These are phyloP conservation scores for Varanus komodoensis DNA, from an alignment of 2,113 vertebrate genomes.

Conservation along the genomic window DNA sequence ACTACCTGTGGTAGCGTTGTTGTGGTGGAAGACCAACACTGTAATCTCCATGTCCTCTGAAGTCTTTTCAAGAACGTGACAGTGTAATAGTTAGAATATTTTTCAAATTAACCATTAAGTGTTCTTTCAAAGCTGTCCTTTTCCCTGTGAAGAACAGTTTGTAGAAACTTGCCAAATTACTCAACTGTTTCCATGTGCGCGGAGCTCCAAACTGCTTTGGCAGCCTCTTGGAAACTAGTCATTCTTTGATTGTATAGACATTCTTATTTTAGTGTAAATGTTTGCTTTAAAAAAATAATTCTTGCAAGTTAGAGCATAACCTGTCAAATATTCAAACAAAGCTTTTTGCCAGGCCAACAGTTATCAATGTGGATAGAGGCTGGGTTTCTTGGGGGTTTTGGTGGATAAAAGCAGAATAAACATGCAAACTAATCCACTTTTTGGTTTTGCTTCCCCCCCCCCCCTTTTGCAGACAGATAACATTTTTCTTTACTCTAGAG, in stretches of 20 bases:
- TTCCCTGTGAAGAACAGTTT: not conserved
- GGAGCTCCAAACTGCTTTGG: not conserved
- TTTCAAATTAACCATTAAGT: slow-evolving; percentile 11
- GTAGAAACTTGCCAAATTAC: not conserved
- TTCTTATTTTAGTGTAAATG: not conserved
- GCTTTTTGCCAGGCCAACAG: not conserved
- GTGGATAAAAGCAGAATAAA: slow-evolving; percentile 14
- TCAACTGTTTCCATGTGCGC: slow-evolving; percentile 20
- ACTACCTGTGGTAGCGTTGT: accelerated
- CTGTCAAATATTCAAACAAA: slow-evolving; percentile 21
- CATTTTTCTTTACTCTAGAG: slow-evolving; percentile 28
- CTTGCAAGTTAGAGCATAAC: slow-evolving; percentile 20
- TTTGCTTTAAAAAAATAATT: slow-evolving; percentile 27
- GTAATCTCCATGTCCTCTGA: not conserved
- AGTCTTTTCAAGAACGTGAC: not conserved
- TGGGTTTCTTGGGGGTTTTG: not conserved
- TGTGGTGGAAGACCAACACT: not conserved
- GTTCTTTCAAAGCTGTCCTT: not conserved
- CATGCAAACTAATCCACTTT: not conserved
- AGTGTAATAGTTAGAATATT: not conserved
- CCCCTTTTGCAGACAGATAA: not conserved
- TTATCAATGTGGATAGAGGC: slow-evolving; percentile 9
- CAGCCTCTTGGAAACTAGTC: not conserved
- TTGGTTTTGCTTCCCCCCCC: not conserved
- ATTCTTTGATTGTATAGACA: not conserved